These are phyloP conservation scores for Pollimyrus isidori DNA, from an alignment of 2,113 vertebrate species.

Conservation along the genomic window DNA sequence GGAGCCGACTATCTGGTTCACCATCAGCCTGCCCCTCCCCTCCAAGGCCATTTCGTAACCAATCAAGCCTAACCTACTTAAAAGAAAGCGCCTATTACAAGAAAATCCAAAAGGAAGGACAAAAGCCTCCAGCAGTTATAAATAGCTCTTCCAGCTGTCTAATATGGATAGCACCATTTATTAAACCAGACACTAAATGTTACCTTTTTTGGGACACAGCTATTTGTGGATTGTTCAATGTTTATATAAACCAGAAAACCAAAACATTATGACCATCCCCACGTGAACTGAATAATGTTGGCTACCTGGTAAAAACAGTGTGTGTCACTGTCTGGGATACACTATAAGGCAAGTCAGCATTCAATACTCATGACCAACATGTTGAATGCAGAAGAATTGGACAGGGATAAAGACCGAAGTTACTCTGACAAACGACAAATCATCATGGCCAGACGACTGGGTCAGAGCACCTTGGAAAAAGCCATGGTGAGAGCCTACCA, in stretches of 20 bases:
- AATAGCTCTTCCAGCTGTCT: background rate
- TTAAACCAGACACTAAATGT: background rate
- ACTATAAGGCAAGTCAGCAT: background rate
- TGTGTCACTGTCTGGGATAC: background rate
- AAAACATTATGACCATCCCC: background rate
- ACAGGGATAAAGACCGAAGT: background rate
- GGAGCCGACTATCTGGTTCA: constrained; percentile 20
- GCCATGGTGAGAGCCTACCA: background rate
- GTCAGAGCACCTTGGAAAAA: background rate
- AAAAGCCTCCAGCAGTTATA: background rate
- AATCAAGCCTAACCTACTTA: constrained; percentile 18
- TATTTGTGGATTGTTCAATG: background rate
- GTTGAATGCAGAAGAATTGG: background rate
- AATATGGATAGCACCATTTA: background rate
- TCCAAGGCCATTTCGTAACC: constrained; percentile 13
- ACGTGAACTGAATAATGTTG: background rate
- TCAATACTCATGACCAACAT: background rate
- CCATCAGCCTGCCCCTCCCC: constrained; percentile 3
- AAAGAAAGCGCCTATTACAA: background rate
- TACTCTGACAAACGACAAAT: background rate
- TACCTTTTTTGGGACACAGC: background rate
- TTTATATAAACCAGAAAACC: background rate
- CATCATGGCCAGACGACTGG: background rate
- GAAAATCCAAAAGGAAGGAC: background rate
- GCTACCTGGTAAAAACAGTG: background rate